phyloP scores from a whole-genome alignment of 2,888 invertebrate species.

The Perdita meconis region DNA sequence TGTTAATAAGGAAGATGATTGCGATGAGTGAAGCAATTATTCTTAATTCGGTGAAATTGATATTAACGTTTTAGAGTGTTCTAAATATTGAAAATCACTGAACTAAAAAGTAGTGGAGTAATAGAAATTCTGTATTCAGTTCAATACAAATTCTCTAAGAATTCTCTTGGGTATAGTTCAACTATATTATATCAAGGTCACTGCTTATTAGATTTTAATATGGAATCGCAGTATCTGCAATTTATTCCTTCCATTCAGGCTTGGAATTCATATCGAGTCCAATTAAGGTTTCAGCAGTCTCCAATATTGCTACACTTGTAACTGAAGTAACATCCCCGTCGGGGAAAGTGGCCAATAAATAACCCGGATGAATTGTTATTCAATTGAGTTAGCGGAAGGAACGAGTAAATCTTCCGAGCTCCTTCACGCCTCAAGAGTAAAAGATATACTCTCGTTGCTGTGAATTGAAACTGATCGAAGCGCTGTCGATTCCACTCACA shows the following conservation, averaged over 20 bases:
- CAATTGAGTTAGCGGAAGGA: constrained; percentile 27
- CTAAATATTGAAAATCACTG: background rate
- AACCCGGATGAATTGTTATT: constrained; percentile 44
- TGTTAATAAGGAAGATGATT: background rate
- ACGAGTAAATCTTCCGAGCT: background rate
- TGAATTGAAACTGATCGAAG: background rate
- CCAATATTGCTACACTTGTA: background rate
- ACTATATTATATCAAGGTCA: too few relatives aligned
- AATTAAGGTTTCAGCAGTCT: background rate
- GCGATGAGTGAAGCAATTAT: background rate
- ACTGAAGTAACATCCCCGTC: constrained; percentile 4
- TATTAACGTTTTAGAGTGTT: background rate
- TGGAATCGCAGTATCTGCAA: too few relatives aligned
- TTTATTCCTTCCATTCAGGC: too few relatives aligned
- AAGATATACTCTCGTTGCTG: background rate
- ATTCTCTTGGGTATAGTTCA: too few relatives aligned
- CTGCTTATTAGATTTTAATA: too few relatives aligned
- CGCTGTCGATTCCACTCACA: background rate
- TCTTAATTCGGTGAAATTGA: background rate
- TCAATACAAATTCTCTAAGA: too few relatives aligned
- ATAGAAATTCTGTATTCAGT: too few relatives aligned
- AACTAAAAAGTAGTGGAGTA: too few relatives aligned
- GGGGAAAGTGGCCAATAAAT: constrained; percentile 51
- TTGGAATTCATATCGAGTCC: background rate
- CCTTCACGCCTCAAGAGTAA: constrained; percentile 21